Base-by-base conservation (phyloP, 2,113 vertebrate species). In the Saguinus midas region DNA sequence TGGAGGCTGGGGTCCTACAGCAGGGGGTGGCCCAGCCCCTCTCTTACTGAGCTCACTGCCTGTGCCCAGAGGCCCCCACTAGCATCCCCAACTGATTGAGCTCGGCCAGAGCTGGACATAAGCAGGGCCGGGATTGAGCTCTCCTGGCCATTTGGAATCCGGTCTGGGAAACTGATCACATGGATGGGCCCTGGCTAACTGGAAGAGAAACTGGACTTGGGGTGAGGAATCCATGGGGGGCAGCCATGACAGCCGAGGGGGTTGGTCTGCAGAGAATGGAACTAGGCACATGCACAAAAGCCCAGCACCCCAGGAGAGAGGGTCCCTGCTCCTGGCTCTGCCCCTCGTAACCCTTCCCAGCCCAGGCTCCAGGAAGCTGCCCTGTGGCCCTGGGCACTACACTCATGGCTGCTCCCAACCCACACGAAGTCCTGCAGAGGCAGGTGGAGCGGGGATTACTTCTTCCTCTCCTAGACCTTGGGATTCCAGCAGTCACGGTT, bases 271-370 rank as follows among this genome's bases (percentile, higher is more conserved):
- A 66, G 43, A 23, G 48, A n/a, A 35, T 0, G 1, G 45, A 25
- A 21, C 7, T 50, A 89, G 3, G 64, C 8, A 23, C 87, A 57
- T 23, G 16, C 7, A 10, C 3, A 32, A 68, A 90, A 95, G 64
- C 27, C n/a, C n/a, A 1, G 70, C 4, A 37, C 37, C 13, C 37
- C 0, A 6, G 78, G 55, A 18, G 11, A 48, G 27, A 82, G 94
- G 55, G 40, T 90, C 2, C 10, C 40, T 17, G 52, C 48, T 20
- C 7, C 12, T 25, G 21, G 73, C 17, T 52, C 55, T 70, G 55
- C 14, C 2, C 29, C 75, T 58, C 40, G 20, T 0, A 0, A 0
- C 0, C 73, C 40, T 45, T 58, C 43, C 64, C 6, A 4, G 35
- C 37, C 35, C 90, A 73, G 87, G 50, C 96, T 88, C 88, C 52